A percentile compares a stretch with the other conserved stretches of the same genome.
Conservation (phyloP, 2,797 vertebrate genomes). For the Pteronotus mesoamericanus region DNA sequence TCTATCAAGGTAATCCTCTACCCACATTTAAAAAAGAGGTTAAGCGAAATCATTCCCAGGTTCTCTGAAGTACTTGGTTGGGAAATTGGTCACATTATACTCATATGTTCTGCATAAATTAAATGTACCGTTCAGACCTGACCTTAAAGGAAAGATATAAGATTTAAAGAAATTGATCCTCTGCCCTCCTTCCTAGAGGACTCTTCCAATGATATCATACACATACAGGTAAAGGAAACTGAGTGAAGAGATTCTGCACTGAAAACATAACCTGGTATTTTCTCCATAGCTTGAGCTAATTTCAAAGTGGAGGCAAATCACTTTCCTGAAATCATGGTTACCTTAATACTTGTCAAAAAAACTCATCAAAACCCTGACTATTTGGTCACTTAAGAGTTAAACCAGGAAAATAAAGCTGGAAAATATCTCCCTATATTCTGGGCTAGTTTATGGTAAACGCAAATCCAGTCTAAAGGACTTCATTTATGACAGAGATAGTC, state of each 20-base stretch:
- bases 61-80: background rate
- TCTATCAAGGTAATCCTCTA: background rate
- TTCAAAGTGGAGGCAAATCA: background rate
- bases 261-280: background rate
- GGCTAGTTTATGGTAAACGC: background rate
- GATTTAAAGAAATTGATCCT: background rate
- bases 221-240: background rate
- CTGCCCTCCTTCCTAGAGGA: background rate
- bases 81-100: background rate
- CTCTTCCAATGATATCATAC: background rate
- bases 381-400: no score
- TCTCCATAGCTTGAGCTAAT: background rate
- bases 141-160: background rate
- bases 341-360: no score
- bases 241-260: background rate
- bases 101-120: background rate
- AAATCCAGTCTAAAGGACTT: background rate
- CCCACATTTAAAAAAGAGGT: background rate
- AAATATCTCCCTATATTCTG: background rate
- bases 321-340: no score
- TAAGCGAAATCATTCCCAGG: background rate
- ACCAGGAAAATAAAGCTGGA: no score
- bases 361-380: no score
- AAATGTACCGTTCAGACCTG: no score
- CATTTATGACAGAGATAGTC: background rate